Evolutionary conservation across 2,797 vertebrate genomes (phyloP).

Genomic region (Setipinna tenuifilis): DNA sequence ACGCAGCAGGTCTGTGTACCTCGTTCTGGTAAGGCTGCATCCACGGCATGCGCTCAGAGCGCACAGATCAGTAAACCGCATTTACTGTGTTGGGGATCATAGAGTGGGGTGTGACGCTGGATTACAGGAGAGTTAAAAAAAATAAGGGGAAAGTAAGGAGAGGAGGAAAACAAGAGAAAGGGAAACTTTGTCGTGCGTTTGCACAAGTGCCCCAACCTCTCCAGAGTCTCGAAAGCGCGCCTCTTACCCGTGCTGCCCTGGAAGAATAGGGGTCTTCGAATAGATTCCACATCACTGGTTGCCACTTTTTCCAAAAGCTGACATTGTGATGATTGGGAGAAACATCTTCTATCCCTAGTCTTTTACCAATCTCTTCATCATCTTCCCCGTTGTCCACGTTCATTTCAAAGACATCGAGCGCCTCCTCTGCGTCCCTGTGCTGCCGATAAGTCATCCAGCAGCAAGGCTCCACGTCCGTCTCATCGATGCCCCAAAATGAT

Average conservation of each 20-base stretch:
- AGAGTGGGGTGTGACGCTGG: background rate
- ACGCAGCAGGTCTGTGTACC: background rate
- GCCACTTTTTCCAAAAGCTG: slow-evolving; percentile 89
- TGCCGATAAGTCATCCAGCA: slow-evolving; percentile 98
- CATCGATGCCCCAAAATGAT: slow-evolving; percentile 96
- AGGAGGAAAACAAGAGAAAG: background rate
- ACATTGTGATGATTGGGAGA: slow-evolving; percentile 74
- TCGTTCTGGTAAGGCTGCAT: background rate
- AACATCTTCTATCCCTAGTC: slow-evolving; percentile 88
- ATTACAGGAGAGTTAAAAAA: too few relatives aligned
- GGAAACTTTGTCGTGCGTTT: background rate
- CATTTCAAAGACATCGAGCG: slow-evolving; percentile 93
- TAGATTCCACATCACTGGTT: slow-evolving; percentile 93
- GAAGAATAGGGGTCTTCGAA: slow-evolving; percentile 99
- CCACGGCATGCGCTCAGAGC: background rate
- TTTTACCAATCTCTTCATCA: slow-evolving; percentile 80
- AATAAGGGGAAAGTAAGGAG: background rate
- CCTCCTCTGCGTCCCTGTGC: slow-evolving; percentile 95
- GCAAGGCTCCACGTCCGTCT: slow-evolving; percentile 97
- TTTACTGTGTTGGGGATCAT: background rate
- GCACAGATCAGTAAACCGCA: background rate
- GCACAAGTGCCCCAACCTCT: background rate
- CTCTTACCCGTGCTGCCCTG: slow-evolving; percentile 93
- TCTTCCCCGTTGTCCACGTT: slow-evolving; percentile 76
- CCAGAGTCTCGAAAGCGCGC: background rate